A percentile compares a stretch with the other conserved stretches of the same genome.
Conservation (phyloP, 2,113 vertebrate genomes). For the Saguinus imperator region DNA sequence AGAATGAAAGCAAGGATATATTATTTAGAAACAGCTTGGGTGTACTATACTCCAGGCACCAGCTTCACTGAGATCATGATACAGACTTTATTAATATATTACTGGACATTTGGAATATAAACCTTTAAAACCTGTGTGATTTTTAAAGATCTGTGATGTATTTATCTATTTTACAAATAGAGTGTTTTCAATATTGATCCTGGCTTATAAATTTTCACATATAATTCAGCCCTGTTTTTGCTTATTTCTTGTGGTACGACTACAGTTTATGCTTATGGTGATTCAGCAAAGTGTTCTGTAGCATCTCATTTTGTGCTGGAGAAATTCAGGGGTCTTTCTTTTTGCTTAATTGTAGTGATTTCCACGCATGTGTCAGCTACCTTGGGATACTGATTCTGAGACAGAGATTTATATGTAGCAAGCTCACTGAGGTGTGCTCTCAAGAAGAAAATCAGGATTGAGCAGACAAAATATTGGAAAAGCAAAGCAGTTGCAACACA, state of each 20-base stretch:
- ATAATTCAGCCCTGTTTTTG: neutral
- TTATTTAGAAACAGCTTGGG: neutral
- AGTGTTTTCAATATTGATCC: neutral
- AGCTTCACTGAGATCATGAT: neutral
- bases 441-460: neutral
- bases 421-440: neutral
- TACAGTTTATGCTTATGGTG: neutral
- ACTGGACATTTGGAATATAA: neutral
- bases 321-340: neutral
- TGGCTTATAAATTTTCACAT: neutral
- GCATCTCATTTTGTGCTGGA: neutral
- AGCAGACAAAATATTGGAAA: neutral
- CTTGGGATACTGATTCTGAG: neutral
- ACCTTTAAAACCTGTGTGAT: neutral
- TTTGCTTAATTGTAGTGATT: neutral
- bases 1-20: neutral
- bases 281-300: conserved; percentile 1
- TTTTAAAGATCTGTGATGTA: neutral
- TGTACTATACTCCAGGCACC: neutral
- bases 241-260: neutral
- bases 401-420: neutral
- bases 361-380: neutral
- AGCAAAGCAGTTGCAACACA: neutral
- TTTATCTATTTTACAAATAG: conserved; percentile 2
- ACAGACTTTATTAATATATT: neutral